Conservation (phyloP, 1,140 invertebrate species). For the Lucilia sericata region DNA sequence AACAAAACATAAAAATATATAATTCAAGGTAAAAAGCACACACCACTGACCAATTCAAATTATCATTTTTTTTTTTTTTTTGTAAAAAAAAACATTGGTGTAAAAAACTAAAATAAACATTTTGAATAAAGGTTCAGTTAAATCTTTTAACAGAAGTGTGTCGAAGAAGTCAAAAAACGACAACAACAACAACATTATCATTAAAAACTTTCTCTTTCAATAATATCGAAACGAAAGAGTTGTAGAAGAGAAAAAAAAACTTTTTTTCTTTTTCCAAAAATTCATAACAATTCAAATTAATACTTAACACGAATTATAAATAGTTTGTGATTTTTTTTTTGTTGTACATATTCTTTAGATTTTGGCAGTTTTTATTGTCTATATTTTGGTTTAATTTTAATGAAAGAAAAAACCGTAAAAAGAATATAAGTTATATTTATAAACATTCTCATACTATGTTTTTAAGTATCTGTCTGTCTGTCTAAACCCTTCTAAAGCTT, state of each 20-base stretch:
- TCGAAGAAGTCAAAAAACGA: background rate
- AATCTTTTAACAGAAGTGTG: background rate
- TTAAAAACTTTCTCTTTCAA: slow-evolving; percentile 34
- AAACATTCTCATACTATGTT: no score
- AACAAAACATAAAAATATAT: background rate
- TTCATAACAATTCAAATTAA: slow-evolving; percentile 4
- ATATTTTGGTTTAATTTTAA: background rate
- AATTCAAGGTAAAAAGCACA: slow-evolving; percentile 38
- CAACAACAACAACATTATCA: background rate
- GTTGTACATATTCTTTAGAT: no score
- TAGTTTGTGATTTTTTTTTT: background rate
- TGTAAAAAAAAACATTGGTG: background rate
- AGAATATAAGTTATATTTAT: no score
- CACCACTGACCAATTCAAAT: background rate
- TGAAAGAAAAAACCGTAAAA: no score
- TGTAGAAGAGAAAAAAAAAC: background rate
- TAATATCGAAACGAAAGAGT: background rate
- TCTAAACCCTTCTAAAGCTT: no score
- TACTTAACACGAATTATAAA: background rate
- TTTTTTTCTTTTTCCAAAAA: background rate
- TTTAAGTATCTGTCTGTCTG: no score
- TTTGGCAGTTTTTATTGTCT: background rate
- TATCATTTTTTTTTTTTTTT: background rate
- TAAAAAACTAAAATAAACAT: no score
- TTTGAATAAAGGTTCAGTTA: background rate